These are phyloP conservation scores for Chlorospingus semifuscus DNA, from an alignment of 2,797 vertebrate species.

Conservation along the genomic window DNA sequence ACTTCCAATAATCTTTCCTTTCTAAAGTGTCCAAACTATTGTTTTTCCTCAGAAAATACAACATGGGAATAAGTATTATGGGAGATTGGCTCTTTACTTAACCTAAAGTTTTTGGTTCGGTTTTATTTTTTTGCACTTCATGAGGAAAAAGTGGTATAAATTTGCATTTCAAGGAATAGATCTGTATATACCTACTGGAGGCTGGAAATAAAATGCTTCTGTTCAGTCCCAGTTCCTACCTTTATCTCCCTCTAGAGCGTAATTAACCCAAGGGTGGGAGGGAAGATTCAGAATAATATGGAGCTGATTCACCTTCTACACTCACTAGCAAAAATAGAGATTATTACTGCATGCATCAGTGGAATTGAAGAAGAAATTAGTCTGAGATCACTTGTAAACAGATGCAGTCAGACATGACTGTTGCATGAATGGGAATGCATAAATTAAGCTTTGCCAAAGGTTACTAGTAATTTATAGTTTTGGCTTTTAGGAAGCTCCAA, in stretches of 20 bases:
- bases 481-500: conserved; percentile 1
- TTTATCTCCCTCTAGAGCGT: neutral
- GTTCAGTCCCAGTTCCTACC: neutral
- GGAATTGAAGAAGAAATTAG: conserved; percentile 17
- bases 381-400: conserved; percentile 20
- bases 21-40: neutral
- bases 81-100: neutral
- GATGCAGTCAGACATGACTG: conserved; percentile 29
- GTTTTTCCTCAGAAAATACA: neutral
- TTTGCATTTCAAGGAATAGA: neutral
- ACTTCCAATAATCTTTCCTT: neutral
- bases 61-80: neutral
- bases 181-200: neutral
- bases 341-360: conserved; percentile 14
- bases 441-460: conserved; percentile 25
- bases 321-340: neutral
- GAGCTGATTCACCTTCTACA: conserved; percentile 23
- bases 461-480: conserved; percentile 33
- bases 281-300: neutral
- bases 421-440: conserved; percentile 3
- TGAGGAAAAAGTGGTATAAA: neutral
- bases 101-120: neutral
- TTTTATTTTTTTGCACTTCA: neutral
- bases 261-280: neutral
- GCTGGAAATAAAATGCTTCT: neutral